phyloP scores from a whole-genome alignment of 2,113 vertebrate genomes.

The Tyto alba region DNA sequence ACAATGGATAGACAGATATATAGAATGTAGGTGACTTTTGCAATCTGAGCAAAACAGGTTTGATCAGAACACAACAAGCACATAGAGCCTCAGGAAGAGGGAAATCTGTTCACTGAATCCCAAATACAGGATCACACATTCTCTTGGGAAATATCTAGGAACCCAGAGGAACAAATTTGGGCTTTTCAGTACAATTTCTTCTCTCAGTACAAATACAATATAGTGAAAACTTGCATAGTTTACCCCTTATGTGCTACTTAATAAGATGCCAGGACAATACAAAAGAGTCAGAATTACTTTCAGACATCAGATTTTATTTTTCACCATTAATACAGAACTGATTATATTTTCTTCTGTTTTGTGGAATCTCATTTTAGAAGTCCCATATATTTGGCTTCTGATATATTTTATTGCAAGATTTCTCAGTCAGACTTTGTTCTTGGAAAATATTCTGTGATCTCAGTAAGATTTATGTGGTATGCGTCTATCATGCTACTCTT shows the following conservation, averaged over 20 bases:
- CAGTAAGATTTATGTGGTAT: background rate
- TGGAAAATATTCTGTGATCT: background rate
- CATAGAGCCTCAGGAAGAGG: background rate
- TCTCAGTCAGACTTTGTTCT: background rate
- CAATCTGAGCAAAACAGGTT: background rate
- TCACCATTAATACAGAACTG: background rate
- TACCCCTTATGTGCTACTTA: background rate
- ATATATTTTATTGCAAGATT: background rate
- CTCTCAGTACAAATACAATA: background rate
- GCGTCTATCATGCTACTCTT: background rate
- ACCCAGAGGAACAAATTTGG: background rate
- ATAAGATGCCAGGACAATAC: background rate
- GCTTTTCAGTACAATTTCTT: background rate
- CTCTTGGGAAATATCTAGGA: background rate
- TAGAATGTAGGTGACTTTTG: background rate
- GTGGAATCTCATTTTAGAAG: background rate
- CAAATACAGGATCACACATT: background rate
- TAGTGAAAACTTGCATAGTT: background rate
- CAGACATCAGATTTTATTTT: background rate
- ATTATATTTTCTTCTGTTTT: background rate
- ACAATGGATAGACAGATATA: background rate
- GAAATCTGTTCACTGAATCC: background rate
- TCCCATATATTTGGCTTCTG: background rate
- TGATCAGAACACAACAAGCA: background rate
- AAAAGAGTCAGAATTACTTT: background rate